These are phyloP conservation scores for Aleiodes leptofemur DNA, from an alignment of 2,888 invertebrate genomes.

Conservation along the genomic window DNA sequence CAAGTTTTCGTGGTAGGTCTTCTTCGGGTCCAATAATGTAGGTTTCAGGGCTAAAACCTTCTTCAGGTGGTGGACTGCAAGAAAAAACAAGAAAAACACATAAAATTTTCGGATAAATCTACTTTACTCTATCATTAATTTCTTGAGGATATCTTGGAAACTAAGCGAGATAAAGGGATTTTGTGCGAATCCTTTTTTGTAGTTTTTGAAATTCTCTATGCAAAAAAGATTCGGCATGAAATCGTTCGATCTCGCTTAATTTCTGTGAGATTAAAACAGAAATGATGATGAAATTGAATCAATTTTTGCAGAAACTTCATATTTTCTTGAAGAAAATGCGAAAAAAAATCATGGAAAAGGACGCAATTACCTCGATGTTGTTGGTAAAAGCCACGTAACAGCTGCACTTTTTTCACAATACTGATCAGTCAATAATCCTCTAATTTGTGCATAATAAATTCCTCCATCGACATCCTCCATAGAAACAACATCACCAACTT, in stretches of 20 bases:
- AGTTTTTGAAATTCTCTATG: no score
- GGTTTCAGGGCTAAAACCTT: slow-evolving; percentile 90
- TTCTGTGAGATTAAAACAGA: no score
- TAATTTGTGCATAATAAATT: slow-evolving; percentile 92
- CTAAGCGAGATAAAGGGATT: no score
- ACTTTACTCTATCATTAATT: no score
- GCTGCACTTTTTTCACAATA: slow-evolving; percentile 96
- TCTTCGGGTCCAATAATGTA: slow-evolving; percentile 95
- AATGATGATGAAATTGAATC: no score
- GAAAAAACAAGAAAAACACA: slow-evolving; percentile 4
- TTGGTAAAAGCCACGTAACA: slow-evolving; percentile 93
- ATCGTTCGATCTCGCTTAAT: no score
- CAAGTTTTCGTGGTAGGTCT: slow-evolving; percentile 89
- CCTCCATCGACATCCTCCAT: slow-evolving; percentile 86
- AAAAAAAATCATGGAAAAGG: not conserved
- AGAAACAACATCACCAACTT: slow-evolving; percentile 94
- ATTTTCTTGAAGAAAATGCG: no score
- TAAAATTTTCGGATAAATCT: not conserved
- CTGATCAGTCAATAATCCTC: slow-evolving; percentile 92
- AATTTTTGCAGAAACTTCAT: no score
- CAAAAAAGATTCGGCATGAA: no score
- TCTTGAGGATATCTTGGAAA: no score
- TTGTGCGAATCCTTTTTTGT: no score
- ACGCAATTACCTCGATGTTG: slow-evolving; percentile 78
- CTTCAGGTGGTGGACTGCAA: slow-evolving; percentile 83